phyloP scores from a whole-genome alignment of 2,888 invertebrate species.

The Fissipunctia ypsillon region DNA sequence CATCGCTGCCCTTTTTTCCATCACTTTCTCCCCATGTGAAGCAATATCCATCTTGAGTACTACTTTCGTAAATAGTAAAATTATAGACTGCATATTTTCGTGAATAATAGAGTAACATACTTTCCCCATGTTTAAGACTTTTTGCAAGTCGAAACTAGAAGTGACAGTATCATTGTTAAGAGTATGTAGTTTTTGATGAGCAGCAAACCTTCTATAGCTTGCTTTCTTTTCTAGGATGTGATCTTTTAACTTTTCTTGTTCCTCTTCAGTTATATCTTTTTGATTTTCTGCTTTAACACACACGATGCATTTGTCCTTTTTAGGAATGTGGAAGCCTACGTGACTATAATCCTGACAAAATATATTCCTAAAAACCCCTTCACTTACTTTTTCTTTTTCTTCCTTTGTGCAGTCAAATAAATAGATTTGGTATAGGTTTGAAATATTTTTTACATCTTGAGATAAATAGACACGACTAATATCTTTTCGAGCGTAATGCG shows the following conservation, averaged over 20 bases:
- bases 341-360: conserved; percentile 22
- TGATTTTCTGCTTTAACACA: conserved; percentile 14
- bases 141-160: conserved; percentile 34
- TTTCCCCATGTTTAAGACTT: conserved; percentile 36
- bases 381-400: conserved; percentile 7
- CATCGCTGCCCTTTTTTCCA: conserved; percentile 67
- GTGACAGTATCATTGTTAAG: conserved; percentile 21
- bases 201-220: conserved; percentile 28
- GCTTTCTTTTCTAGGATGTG: conserved; percentile 27
- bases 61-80: conserved; percentile 32
- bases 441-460: conserved; percentile 19
- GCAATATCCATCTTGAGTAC: conserved; percentile 20
- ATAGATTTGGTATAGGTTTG: conserved; percentile 18
- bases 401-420: conserved; percentile 12
- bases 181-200: conserved; percentile 32
- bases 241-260: conserved; percentile 25
- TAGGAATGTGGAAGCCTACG: conserved; percentile 21
- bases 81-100: conserved; percentile 37
- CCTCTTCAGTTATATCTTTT: conserved; percentile 20
- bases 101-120: conserved; percentile 38
- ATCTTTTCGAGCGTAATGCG: conserved; percentile 21
- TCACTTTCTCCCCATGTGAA: conserved; percentile 65
- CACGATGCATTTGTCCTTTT: conserved; percentile 24
- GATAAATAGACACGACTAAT: conserved; percentile 14
- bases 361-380: conserved; percentile 25